phyloP scores from a whole-genome alignment of 2,113 vertebrate genomes.

The Syngnathus floridae region DNA sequence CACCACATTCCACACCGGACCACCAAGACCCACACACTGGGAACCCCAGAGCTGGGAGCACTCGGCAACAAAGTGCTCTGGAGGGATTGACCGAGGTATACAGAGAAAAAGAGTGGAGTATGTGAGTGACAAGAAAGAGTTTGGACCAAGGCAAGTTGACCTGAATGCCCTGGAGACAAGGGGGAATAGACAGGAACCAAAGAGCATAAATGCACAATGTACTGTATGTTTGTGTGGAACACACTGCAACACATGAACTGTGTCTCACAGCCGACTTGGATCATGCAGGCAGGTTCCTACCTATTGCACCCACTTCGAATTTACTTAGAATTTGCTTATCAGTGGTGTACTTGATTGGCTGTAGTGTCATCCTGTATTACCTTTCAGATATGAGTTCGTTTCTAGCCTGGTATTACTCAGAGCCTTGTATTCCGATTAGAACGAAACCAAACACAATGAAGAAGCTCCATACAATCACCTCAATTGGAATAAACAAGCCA shows the following conservation, averaged over 20 bases:
- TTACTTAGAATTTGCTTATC: neutral
- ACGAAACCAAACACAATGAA: too few relatives aligned
- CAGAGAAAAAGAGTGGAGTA: slow-evolving; percentile 34
- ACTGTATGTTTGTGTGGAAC: neutral
- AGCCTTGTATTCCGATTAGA: too few relatives aligned
- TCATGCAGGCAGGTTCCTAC: slow-evolving; percentile 27
- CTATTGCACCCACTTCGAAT: neutral
- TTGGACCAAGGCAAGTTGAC: slow-evolving; percentile 27
- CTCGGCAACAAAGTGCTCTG: slow-evolving; percentile 59
- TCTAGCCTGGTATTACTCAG: neutral
- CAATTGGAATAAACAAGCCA: too few relatives aligned
- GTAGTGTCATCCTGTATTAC: neutral
- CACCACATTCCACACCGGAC: slow-evolving; percentile 84
- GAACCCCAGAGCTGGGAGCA: slow-evolving; percentile 58
- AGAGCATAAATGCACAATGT: slow-evolving; percentile 17
- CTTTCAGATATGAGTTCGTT: slow-evolving; percentile 5
- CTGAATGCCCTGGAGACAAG: slow-evolving; percentile 21
- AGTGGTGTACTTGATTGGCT: neutral
- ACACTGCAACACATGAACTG: neutral
- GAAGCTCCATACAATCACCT: too few relatives aligned
- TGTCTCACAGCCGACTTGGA: slow-evolving; percentile 39
- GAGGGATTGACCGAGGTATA: slow-evolving; percentile 39
- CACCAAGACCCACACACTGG: slow-evolving; percentile 84
- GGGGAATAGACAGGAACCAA: slow-evolving; percentile 18
- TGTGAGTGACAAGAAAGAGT: slow-evolving; percentile 60